Conservation (phyloP, 2,797 vertebrate genomes). For the Poeciliopsis turneri region DNA sequence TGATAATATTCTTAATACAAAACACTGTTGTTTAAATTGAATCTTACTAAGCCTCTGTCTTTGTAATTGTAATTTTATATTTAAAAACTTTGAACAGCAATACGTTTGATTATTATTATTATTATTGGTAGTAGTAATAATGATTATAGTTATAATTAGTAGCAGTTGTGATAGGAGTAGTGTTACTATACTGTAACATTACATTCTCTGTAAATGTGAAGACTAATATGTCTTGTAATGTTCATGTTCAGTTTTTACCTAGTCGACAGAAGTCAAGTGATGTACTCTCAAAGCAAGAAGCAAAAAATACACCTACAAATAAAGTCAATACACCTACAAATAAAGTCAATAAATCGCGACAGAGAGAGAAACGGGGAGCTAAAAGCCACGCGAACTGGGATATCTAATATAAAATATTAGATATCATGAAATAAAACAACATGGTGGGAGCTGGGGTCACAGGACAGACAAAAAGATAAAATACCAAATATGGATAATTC, state of each 20-base stretch:
- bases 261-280: not conserved
- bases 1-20: not conserved
- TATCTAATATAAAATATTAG: not conserved
- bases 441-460: too few relatives aligned
- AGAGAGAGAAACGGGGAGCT: too few relatives aligned
- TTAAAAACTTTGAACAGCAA: not conserved
- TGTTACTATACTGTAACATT: not conserved
- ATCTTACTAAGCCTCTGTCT: not conserved
- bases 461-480: not conserved
- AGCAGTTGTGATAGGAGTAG: not conserved
- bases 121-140: not conserved
- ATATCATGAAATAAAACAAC: not conserved
- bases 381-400: too few relatives aligned
- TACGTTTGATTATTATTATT: not conserved
- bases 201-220: not conserved
- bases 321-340: too few relatives aligned
- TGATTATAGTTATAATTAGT: not conserved
- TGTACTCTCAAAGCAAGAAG: not conserved
- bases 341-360: too few relatives aligned
- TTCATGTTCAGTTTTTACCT: not conserved
- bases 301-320: not conserved
- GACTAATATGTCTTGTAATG: not conserved
- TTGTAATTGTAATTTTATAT: not conserved
- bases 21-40: not conserved
- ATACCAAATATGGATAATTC: not conserved